Conservation (phyloP, 2,113 vertebrate species). For the Onychorhynchus coronatus region DNA sequence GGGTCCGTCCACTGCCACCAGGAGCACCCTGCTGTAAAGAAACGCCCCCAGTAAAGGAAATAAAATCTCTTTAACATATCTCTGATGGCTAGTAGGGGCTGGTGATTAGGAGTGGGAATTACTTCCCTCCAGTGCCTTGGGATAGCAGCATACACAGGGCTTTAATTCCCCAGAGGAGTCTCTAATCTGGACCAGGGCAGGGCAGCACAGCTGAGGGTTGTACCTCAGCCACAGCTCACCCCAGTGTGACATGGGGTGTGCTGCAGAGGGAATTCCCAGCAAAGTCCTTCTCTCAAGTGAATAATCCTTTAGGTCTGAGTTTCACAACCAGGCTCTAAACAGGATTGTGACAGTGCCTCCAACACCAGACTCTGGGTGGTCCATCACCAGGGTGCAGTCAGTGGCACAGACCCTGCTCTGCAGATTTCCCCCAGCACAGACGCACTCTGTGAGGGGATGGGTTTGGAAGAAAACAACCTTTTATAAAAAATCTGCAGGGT, state of each 20-base stretch:
- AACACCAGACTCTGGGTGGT: background rate
- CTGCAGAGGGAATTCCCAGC: background rate
- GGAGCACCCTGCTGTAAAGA: background rate
- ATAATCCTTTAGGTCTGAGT: background rate
- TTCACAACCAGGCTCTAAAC: background rate
- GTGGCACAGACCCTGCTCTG: background rate
- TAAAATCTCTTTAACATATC: background rate
- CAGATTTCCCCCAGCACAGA: background rate
- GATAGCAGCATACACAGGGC: background rate
- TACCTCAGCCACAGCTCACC: background rate
- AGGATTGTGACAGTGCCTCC: background rate
- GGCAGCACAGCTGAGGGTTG: background rate
- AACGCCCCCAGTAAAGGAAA: background rate
- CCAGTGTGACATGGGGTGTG: background rate
- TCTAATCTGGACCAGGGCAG: background rate
- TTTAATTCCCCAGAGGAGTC: background rate
- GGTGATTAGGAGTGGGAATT: background rate
- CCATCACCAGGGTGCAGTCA: background rate
- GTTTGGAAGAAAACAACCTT: background rate
- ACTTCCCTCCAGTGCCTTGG: background rate
- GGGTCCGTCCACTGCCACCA: fast-evolving
- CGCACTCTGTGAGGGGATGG: background rate
- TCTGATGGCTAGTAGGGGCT: background rate
- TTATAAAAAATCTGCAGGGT: background rate
- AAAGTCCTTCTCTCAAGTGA: background rate